Evolutionary conservation across 1,140 invertebrate genomes (phyloP), one percentile per base, ranked within the genome.

Genomic region (Leptoteleia sp.): DNA sequence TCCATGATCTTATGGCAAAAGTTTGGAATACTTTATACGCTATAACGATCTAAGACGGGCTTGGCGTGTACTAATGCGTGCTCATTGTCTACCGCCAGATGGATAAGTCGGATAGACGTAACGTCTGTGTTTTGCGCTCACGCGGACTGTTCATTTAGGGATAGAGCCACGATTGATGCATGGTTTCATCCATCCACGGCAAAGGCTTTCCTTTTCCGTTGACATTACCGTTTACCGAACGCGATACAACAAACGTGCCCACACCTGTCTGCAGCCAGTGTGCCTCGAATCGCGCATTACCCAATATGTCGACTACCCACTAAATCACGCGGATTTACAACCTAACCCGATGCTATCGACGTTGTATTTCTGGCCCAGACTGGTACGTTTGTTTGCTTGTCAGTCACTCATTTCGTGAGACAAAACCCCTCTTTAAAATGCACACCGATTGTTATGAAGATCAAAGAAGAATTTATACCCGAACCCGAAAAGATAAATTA

Each of bases 251-350:
- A 68, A 76, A 68, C 55, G 55, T 42, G 33, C 40, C 40, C 47
- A 64, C 62, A 76, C 62, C 55, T 68, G 72, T 68, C 57, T 55
- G n/a, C 29, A 48, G 55, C 62, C 55, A 45, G 45, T 45, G 11
- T 47, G 25, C 45, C 29, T 54, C 29, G 55, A 52, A 61, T 62
- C 47, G 38, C 38, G 52, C 48, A 77, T 77, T 57, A 70, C 31
- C 52, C 75, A 65, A 71, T 71, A 67, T 57, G 67, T 71, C 75
- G 43, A 52, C 48, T 45, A 54, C 19, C 50, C 47, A 35, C 35
- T 71, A 71, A 67, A 77, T 77, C 75, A 67, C 61, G 3, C 27
- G 22, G 57, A 70, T 76, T 70, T 76, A 76, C 50, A 70, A n/a
- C 29, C 31, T 15, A 33, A 17, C 25, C 62, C 25, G 62, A 59